Evolutionary conservation across 2,797 vertebrate species (phyloP), one percentile per base, ranked within the genome.

Genomic region (Fringilla coelebs): DNA sequence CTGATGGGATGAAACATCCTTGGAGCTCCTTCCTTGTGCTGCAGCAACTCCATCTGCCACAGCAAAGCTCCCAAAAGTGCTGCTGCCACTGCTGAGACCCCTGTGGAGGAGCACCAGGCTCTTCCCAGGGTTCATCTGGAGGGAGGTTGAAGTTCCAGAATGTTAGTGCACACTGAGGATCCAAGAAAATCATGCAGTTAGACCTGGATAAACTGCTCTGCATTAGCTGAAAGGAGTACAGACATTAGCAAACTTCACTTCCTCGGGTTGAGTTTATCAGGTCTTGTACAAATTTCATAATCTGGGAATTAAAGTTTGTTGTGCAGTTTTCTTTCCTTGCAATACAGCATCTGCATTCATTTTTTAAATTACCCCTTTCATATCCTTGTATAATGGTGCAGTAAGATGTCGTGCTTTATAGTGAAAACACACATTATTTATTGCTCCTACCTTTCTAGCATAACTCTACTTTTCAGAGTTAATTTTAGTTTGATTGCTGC

Each of bases 21-120:
- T 55, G 55, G 41, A 77, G 15, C 41, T 85, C 26, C 28, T 81
- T 65, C 45, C 14, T 48, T 13, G 38, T 3, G 6, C 38, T 70
- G 65, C 60, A 68, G 49, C 1, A 8, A 2, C 28, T 0, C 1
- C 3, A 1, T 75, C 22, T 75, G 34, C 40, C 40, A 25, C 20
- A 41, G 85, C 45, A 43, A 31, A 49, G 29, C 60, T 89, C n/a
- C 68, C 31, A 18, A 16, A 80, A 62, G 17, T 34, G 60, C 61
- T 57, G 48, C 66, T 63, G 63, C 57, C 40, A 2, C 62, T 51
- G 54, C 70, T 66, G 26, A 4, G 1, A 25, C 71, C 48, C 20
- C 54, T 5, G 2, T 8, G 72, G 31, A 85, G 52, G 31, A 74
- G 46, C 46, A 17, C 40, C 40, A 34, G 45, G 36, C n/a, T 72